Evolutionary conservation across 1,140 invertebrate genomes (phyloP).

Genomic region (Drosophila orena): DNA sequence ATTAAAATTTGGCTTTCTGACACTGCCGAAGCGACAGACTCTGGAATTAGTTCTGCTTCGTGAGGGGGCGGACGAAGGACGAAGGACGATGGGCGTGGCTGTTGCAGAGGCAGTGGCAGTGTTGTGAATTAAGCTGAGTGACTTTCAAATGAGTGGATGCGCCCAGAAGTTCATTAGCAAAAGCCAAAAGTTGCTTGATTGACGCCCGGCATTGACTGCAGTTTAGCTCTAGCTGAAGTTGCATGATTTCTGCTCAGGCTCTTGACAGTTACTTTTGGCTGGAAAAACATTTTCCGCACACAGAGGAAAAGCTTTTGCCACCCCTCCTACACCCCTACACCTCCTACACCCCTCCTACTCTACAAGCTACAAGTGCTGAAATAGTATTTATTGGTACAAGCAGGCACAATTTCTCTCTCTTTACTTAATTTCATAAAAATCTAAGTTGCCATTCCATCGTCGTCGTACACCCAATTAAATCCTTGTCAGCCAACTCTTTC

Average conservation of each 20-base stretch:
- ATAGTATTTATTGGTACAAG: no score
- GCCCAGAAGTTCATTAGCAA: conserved; percentile 74
- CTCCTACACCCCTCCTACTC: no score
- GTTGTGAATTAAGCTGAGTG: conserved; percentile 75
- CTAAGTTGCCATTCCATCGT: conserved; percentile 5
- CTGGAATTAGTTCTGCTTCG: conserved; percentile 37
- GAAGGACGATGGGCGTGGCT: conserved; percentile 36
- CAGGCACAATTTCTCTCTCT: background rate
- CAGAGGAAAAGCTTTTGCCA: background rate
- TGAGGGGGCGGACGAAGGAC: background rate
- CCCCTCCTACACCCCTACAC: no score
- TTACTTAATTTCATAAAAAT: background rate
- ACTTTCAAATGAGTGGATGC: conserved; percentile 79
- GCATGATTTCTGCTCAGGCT: conserved; percentile 25
- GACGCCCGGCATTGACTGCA: conserved; percentile 61
- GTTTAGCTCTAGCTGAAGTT: conserved; percentile 31
- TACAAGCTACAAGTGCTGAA: background rate
- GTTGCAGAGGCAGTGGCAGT: conserved; percentile 4
- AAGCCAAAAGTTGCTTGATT: conserved; percentile 72
- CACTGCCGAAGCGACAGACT: conserved; percentile 55
- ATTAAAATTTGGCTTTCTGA: conserved; percentile 82
- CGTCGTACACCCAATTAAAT: conserved; percentile 26
- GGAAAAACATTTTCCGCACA: conserved; percentile 1
- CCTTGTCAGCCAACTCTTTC: conserved; percentile 22
- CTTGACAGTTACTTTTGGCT: conserved; percentile 28